phyloP scores from a whole-genome alignment of 2,888 invertebrate genomes.

The Ophioninae sp. region DNA sequence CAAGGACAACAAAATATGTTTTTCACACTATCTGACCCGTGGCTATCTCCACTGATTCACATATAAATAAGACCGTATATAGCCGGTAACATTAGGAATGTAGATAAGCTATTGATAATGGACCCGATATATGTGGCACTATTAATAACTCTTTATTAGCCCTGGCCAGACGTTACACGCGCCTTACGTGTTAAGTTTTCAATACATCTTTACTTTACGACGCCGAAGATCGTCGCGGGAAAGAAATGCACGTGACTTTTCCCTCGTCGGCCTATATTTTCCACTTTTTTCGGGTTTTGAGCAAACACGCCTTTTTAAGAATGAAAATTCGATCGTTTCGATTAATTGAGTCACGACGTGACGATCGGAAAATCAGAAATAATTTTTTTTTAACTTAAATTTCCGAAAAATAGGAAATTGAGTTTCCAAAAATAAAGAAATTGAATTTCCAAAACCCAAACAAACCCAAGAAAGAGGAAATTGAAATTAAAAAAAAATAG shows the following conservation, averaged over 20 bases:
- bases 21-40: slow-evolving; percentile 13
- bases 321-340: neutral
- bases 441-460: too few species aligned
- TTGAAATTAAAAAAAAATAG: too few species aligned
- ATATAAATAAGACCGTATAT: neutral
- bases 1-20: slow-evolving; percentile 27
- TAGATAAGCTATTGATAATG: slow-evolving; percentile 5
- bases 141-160: slow-evolving; percentile 21
- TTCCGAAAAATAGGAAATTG: too few species aligned
- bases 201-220: neutral
- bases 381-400: too few species aligned
- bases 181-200: neutral
- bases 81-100: neutral
- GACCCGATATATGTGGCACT: neutral
- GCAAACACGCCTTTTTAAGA: neutral
- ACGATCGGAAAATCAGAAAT: neutral
- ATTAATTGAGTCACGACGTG: too few species aligned
- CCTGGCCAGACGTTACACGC: neutral
- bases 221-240: neutral
- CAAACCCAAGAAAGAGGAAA: too few species aligned
- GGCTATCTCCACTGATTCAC: neutral
- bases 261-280: neutral
- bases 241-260: neutral
- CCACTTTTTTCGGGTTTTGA: neutral
- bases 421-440: too few species aligned